A percentile compares a stretch with the other conserved stretches of the same genome.
Conservation (phyloP, 2,113 vertebrate genomes). For the Hyaena hyaena region DNA sequence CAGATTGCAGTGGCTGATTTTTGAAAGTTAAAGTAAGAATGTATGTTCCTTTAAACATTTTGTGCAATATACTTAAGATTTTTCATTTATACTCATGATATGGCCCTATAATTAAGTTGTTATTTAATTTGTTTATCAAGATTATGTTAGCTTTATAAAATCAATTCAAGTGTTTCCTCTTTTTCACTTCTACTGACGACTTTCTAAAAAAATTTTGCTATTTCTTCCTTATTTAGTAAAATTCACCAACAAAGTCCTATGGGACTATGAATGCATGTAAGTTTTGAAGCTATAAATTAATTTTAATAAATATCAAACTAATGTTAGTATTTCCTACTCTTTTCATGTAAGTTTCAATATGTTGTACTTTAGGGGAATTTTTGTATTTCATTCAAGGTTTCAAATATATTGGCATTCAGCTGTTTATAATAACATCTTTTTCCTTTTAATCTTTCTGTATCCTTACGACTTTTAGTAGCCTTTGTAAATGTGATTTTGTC, state of each 20-base stretch:
- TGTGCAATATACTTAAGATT: neutral
- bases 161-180: neutral
- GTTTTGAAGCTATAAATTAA: constrained; percentile 21
- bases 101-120: neutral
- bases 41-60: neutral
- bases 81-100: neutral
- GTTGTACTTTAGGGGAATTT: neutral
- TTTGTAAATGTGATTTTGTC: neutral
- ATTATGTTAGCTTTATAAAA: constrained; percentile 13
- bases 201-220: neutral
- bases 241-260: neutral
- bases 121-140: neutral
- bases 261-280: neutral
- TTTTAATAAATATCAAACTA: neutral
- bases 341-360: neutral
- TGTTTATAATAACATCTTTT: neutral
- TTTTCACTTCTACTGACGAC: neutral
- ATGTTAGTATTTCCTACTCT: neutral
- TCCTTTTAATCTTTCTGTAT: neutral
- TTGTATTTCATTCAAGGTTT: neutral
- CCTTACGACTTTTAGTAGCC: neutral
- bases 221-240: constrained; percentile 5
- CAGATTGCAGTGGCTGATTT: neutral
- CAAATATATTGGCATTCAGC: neutral
- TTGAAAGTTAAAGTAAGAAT: neutral